Base-by-base conservation (phyloP, 2,113 vertebrate species). In the Pituophis catenifer region DNA sequence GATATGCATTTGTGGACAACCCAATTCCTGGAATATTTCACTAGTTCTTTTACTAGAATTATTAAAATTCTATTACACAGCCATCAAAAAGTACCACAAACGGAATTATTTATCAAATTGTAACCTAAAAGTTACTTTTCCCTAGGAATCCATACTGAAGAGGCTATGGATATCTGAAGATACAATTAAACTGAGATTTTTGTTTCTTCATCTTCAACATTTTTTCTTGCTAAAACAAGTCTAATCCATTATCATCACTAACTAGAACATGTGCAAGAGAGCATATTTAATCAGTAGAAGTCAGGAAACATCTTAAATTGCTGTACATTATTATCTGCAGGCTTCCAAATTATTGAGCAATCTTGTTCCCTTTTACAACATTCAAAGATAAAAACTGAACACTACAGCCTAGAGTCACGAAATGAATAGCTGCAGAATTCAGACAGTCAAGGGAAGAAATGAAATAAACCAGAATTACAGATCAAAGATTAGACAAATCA, bases 71-170 rank as follows among this genome's bases (percentile, higher is more conserved):
- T 62, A 24, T 81, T 21, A 38, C 5, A 4, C 29, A 88, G 33
- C 15, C 53, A 59, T 65, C 21, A 70, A 92, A 54, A 26, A 7
- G 8, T 17, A 52, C 52, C 29, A 38, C 29, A 15, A 94, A 91
- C 91, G 53, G 33, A 88, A 88, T 3, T 0, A 50, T 94, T 92
- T 70, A 13, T 29, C 0, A 38, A 75, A 17, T 53, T 94, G 1
- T 53, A 1, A n/a, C 87, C 53, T 26, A n/a, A 38, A 89, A 0
- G 0, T 0, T 8, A 7, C 19, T 88, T 90, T 94, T 89, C 55
- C 57, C 58, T 23, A 48, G 17, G 85, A 96, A 96, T 89, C 57
- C 48, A 90, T 91, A 91, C 21, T 24, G 6, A 88, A 88, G 19
- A 15, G 2, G 0, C 26, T 55, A 29, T n/a, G 8, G 15, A 53